These are phyloP conservation scores for Triplophysa bombifrons DNA, from an alignment of 2,797 vertebrate species.

Conservation along the genomic window DNA sequence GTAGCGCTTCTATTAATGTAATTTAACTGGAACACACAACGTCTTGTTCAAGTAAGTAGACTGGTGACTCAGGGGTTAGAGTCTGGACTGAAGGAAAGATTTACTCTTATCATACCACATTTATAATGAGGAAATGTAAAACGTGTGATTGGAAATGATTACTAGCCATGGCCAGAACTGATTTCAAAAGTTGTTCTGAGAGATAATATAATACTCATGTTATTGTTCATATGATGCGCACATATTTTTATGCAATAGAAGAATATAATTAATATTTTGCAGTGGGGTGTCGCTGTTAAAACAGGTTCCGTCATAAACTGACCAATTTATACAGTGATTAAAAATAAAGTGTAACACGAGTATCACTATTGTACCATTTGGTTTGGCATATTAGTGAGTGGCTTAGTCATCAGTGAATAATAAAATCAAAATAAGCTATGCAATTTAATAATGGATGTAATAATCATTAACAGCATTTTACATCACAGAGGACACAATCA, in stretches of 20 bases:
- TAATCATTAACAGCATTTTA: background rate
- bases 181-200: background rate
- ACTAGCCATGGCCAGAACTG: background rate
- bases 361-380: background rate
- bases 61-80: slow-evolving; percentile 17
- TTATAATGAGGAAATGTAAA: slow-evolving; percentile 1
- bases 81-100: slow-evolving; percentile 24
- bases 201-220: background rate
- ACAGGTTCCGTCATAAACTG: background rate
- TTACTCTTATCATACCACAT: background rate
- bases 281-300: too few species aligned
- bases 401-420: background rate
- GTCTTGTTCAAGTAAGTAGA: background rate
- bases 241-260: background rate
- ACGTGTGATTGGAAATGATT: background rate
- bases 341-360: background rate
- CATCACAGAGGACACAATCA: background rate
- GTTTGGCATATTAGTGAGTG: background rate
- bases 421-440: background rate
- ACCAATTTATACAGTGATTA: background rate
- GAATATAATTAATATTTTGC: background rate
- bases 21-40: background rate
- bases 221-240: background rate
- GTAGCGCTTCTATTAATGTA: slow-evolving; percentile 13
- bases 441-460: background rate